Conservation (phyloP, 2,888 invertebrate genomes). For the Sinopyrophorus schimmeli region DNA sequence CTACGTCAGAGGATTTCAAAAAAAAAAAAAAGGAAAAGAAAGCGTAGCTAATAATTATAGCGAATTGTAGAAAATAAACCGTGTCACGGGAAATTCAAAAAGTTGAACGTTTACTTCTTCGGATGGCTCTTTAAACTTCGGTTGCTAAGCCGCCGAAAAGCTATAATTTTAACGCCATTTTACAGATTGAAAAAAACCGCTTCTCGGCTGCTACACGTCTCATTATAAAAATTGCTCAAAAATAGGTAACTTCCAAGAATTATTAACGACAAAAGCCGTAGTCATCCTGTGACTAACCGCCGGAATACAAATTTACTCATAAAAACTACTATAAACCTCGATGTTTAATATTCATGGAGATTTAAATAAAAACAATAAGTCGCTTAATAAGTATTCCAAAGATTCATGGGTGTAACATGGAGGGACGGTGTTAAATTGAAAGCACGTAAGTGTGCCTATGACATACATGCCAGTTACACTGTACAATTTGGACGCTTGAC, state of each 20-base stretch:
- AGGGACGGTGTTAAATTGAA: slow-evolving; percentile 12
- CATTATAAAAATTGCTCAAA: too few species aligned
- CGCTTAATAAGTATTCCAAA: slow-evolving; percentile 19
- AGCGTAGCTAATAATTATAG: too few species aligned
- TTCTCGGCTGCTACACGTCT: too few species aligned
- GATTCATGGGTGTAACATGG: slow-evolving; percentile 23
- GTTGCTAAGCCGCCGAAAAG: too few species aligned
- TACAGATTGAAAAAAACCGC: too few species aligned
- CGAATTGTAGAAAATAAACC: slow-evolving; percentile 20
- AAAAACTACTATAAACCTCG: too few species aligned
- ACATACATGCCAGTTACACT: slow-evolving; percentile 34
- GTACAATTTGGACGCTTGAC: slow-evolving; percentile 35
- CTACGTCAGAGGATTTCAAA: too few species aligned
- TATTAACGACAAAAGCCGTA: slow-evolving; percentile 20
- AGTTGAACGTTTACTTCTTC: too few species aligned
- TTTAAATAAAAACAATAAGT: too few species aligned
- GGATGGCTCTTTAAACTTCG: too few species aligned
- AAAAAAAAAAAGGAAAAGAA: background rate
- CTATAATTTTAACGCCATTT: too few species aligned
- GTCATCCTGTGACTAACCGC: slow-evolving; percentile 22
- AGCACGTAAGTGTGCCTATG: slow-evolving; percentile 23
- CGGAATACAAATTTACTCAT: slow-evolving; percentile 23
- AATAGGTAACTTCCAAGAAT: slow-evolving; percentile 25
- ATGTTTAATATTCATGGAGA: too few species aligned
- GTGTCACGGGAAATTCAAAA: slow-evolving; percentile 20